Evolutionary conservation across 2,113 vertebrate genomes (phyloP), one percentile per base, ranked within the genome.

Genomic region (Jacana jacana): DNA sequence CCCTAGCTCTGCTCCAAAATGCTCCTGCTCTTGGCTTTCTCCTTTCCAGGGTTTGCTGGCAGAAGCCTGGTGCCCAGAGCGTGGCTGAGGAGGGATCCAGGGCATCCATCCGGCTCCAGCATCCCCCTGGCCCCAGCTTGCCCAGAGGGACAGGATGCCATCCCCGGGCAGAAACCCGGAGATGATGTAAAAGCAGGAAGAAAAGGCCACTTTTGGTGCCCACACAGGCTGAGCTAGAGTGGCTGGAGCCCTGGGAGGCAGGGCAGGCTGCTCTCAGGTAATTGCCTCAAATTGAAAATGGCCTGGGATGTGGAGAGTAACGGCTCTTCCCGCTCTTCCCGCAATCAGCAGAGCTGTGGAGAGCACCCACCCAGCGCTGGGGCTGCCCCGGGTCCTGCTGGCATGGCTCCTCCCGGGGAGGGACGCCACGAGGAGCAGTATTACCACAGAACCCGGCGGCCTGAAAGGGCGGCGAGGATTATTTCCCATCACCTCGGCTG

Each of bases 141-240:
- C 64, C 10, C 2, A 10, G 39, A 64, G 58, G 39, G 16, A 37
- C 4, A 28, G 84, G 27, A 17, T 61, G 46, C 44, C 42, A 1
- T 55, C 13, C 46, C 66, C 6, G 30, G 12, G 7, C 66, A 25
- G 49, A 40, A 64, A 57, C 33, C 55, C 13, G 10, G 44, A 31
- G 0, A 5, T 49, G 49, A 11, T 4, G n/a, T 17, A 8, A n/a
- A n/a, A 23, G 19, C n/a, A 16, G 2, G 4, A 8, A 25, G 54
- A 33, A 40, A 51, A 30, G 9, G 19, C 5, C 17, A 37, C 46
- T 24, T 48, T 10, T 4, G 4, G 31, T 7, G 1, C 8, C 9
- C 12, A 27, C 6, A 1, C 17, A 40, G 80, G 78, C 46, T 15
- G 73, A 57, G 52, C 18, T 7, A 8, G 8, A 2, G 42, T 2